Conservation (phyloP, 1,140 invertebrate genomes). For the Aphis craccivora region DNA sequence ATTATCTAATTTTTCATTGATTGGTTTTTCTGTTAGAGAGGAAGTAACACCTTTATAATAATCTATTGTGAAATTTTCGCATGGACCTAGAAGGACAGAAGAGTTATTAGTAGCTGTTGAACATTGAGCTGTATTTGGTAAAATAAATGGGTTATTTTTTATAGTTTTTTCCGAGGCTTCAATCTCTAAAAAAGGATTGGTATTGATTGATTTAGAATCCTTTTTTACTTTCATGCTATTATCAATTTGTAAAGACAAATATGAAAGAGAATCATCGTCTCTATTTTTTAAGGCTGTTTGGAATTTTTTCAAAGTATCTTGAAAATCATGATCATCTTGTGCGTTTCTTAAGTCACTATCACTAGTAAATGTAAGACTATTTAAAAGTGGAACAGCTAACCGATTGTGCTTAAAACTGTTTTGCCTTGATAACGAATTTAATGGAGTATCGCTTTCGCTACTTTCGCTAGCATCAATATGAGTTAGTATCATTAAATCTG, state of each 20-base stretch:
- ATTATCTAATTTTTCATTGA: slow-evolving; percentile 13
- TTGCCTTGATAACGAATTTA: slow-evolving; percentile 60
- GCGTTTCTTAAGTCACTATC: slow-evolving; percentile 68
- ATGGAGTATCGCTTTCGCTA: slow-evolving; percentile 64
- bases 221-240: slow-evolving; percentile 44
- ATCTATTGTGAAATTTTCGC: slow-evolving; percentile 68
- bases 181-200: slow-evolving; percentile 63
- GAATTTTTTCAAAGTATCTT: slow-evolving; percentile 68
- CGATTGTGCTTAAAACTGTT: slow-evolving; percentile 58
- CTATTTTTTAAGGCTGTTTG: slow-evolving; percentile 62
- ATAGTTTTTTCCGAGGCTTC: slow-evolving; percentile 63
- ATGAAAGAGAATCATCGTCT: slow-evolving; percentile 59
- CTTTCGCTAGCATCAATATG: slow-evolving; percentile 75
- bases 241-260: slow-evolving; percentile 53
- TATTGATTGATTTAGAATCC: not conserved
- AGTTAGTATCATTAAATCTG: slow-evolving; percentile 77
- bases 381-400: slow-evolving; percentile 56
- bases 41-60: slow-evolving; percentile 67
- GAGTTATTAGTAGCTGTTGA: slow-evolving; percentile 43
- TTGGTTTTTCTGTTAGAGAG: slow-evolving; percentile 61
- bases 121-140: slow-evolving; percentile 46
- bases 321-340: slow-evolving; percentile 68
- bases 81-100: slow-evolving; percentile 68
- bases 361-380: slow-evolving; percentile 65
- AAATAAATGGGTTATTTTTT: slow-evolving; percentile 58